Evolutionary conservation across 2,888 invertebrate genomes (phyloP), one percentile per base, ranked within the genome.

Genomic region (Odontocolon sp.): DNA sequence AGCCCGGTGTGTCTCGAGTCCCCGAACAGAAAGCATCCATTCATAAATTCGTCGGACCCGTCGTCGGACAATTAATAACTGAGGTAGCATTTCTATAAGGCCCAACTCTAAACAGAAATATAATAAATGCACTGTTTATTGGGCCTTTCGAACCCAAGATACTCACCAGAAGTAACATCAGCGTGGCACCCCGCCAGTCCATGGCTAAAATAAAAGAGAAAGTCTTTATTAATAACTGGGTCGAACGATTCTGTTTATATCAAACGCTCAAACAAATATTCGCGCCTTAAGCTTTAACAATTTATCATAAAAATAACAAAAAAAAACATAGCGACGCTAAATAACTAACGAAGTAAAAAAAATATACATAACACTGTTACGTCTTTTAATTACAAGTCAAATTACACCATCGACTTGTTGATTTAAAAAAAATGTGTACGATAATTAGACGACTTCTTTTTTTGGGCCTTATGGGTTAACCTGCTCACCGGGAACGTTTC

Each of bases 201-300:
- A 90, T 89, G 87, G 84, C 90, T 90, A 84, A 86, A 90, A 89
- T 84, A 87, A 87, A 88, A 88, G 86, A 89, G 86, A 89, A 89
- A 89, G 85, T 87, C 82, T 86, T 69, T 77, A 88, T 89, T 88
- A 89, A 88, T 88, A 89, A 87, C 82, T 86, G 79, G 85, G 84
- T 87, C 84, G 83, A 82, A 83, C 75, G 79, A 14, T 42, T 70
- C 31, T 33, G 6, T 16, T 42, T 31, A 6, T 52, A n/a, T 38
- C 11, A 47, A 47, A 5, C 18, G 28, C 23, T 11, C 52, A 2
- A 18, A 47, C 42, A 47, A 47, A 28, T 14, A n/a, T 28, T 38
- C 1, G 18, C 28, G 6, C n/a, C 45, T 9, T 40, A 2, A n/a
- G n/a, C n/a, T n/a, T n/a, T n/a, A n/a, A n/a, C n/a, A n/a, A n/a